Evolutionary conservation across 1,140 invertebrate genomes (phyloP), one percentile per base, ranked within the genome.

Genomic region (Anastrepha ludens): DNA sequence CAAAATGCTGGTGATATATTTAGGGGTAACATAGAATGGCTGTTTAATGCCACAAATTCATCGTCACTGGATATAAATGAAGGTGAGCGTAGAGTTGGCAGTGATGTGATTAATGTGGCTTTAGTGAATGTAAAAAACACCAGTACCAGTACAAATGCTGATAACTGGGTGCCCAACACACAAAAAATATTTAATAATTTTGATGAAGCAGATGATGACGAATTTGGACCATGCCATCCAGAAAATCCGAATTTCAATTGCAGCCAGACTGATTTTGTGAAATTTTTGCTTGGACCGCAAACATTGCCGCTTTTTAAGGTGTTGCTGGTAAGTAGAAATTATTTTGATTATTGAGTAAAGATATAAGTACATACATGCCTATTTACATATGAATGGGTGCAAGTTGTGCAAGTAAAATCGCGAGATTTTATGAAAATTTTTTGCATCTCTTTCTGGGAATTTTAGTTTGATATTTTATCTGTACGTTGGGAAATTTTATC

Each of bases 281-380:
- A 92, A 89, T 93, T 91, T 87, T 90, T 93, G 86, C 93, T 94
- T 89, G 95, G 95, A 0, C 94, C 94, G 0, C 92, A 94, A 39
- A 90, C 92, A 55, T 88, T 95, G 39, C 94, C 94, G 3, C 90
- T 95, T 29, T 89, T 89, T 44, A 93, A 94, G 87, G 94, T 94
- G 3, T 88, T 95, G 3, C 85, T 92, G 91, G 92, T 93, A 86
- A 89, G 90, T 89, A 64, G 17, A 4, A n/a, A 55, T 13, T 17
- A 85, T 85, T 67, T 39, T 55, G 6, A 55, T 55, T 8, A 55
- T 55, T 55, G 29, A 8, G 50, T 55, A 55, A 2, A 55, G 6
- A 55, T 55, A 11, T 55, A 55, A 29, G 29, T 29, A 29, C 29
- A 29, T 29, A 29, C 29, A 29, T 29, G 29, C 29, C 29, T 29